Evolutionary conservation across 2,797 vertebrate species (phyloP), one percentile per base, ranked within the genome.

Genomic region (Anguilla marmorata): DNA sequence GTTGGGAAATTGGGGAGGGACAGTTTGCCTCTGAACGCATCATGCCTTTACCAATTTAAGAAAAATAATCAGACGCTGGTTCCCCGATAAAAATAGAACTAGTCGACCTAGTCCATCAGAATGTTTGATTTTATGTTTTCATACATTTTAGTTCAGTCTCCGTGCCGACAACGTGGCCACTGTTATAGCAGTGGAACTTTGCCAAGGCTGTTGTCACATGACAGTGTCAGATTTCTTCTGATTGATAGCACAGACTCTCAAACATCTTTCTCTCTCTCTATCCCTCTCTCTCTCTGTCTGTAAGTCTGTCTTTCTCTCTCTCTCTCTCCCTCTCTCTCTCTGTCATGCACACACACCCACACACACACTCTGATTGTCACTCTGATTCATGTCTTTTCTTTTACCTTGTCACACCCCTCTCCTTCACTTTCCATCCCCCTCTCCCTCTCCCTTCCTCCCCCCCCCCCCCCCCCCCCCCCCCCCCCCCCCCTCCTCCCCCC

Each of bases 161-260:
- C 6, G 82, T 74, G 63, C 14, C 19, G 88, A 84, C 41, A 90
- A 90, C 88, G 90, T 86, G 72, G 82, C 86, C 60, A 72, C 85
- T 50, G 24, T 90, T 84, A 19, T 50, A 1, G 50, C 85, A 83
- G 9, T 0, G 58, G 72, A 88, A 16, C 19, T 69, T 11, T 92
- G 74, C 60, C 86, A 90, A 86, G 24, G 3, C 24, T 87, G 11
- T 50, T 89, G 21, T 84, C 76, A 89, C 14, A 7, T 80, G 87
- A 86, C 14, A 88, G 52, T 8, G 80, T 89, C 12, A 87, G 86
- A 89, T 88, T 91, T 92, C 87, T 87, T 84, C 89, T 45, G n/a
- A 85, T 0, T 85, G 89, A 89, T 91, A 89, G 86, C 37, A 87
- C 89, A 50, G 80, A 45, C 37, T 48, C 45, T 82, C 6, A 41